Evolutionary conservation across 2,888 invertebrate species (phyloP), one percentile per base, ranked within the genome.

Genomic region (Mythimna albipuncta): DNA sequence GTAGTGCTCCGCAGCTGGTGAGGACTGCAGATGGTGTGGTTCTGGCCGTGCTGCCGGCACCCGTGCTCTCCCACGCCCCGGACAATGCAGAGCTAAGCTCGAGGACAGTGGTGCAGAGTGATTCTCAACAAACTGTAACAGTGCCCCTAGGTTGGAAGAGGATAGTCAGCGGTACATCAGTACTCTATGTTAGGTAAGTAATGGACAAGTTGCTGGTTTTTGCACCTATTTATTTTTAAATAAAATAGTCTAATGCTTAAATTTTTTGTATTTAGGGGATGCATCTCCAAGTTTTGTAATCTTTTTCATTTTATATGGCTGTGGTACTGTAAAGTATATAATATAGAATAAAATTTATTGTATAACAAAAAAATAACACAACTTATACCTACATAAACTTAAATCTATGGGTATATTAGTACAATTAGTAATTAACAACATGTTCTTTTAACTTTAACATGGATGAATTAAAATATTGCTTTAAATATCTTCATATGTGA

Each of bases 121-220:
- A 96, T 84, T 85, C 90, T 72, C 86, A 91, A 85, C 95, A 93
- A 87, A 94, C 93, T 87, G 91, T 95, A 81, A 92, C 93, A 87
- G 96, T 96, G 90, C 96, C 96, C 71, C 91, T 95, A 84, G 96
- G 96, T 81, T 96, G 96, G 96, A 94, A 94, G 81, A 94, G 96
- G 87, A 94, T 96, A 82, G 89, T 96, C 59, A 95, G 91, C 80
- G 94, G 93, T 55, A 88, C 93, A 82, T 94, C 96, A 81, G 95
- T 96, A 79, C 87, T 94, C 72, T 96, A 96, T 80, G 87, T 95
- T 79, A 96, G 95, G 96, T 95, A 87, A 90, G 93, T 85, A 50
- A 57, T 35, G 2, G 35, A 47, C 38, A 57, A 52, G 10, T 4
- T 47, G 10, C 4, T 74, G 26, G 1, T 32, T 61, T 44, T 21